Evolutionary conservation across 2,113 vertebrate species (phyloP), one percentile per base, ranked within the genome.

Genomic region (Quiscalus mexicanus): DNA sequence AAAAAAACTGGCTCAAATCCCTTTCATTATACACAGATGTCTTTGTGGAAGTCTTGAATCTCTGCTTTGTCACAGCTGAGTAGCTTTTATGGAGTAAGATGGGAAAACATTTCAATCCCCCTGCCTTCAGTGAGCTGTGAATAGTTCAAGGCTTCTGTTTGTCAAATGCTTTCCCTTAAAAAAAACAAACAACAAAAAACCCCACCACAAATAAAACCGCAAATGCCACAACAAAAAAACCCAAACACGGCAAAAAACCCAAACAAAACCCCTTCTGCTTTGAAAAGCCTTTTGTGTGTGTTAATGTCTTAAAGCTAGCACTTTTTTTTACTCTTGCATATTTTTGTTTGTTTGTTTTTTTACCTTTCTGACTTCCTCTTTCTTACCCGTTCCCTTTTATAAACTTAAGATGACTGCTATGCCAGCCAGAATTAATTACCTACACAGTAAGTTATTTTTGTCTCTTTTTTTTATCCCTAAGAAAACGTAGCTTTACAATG

Each of bases 341-440:
- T 75, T 86, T 74, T 68, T 82, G 52, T 31, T 88, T 64, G 18
- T 6, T 24, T 69, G 73, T 30, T 69, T 87, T 68, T 91, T 96
- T 77, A 75, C 63, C 55, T 97, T 85, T 97, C 96, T 97, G 97
- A 95, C 91, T 95, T 95, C 90, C 84, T 97, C 73, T 97, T 97
- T 96, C 97, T 96, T 95, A 97, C 97, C 85, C 44, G 1, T 97
- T 96, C 82, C 93, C 95, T 97, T 95, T 97, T 98, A 95, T 98
- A 98, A 96, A 97, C 98, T 97, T 98, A 98, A 98, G 99, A 99
- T 98, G 98, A 99, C 97, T 96, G 77, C 98, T 98, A 80, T 98
- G 98, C 96, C 98, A 98, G 96, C 97, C 98, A 96, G 98, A 98
- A 96, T 97, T 98, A 98, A 98, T 97, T 97, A 97, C 96, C 96